phyloP scores from a whole-genome alignment of 2,797 vertebrate species.

The Diplodus puntazzo region DNA sequence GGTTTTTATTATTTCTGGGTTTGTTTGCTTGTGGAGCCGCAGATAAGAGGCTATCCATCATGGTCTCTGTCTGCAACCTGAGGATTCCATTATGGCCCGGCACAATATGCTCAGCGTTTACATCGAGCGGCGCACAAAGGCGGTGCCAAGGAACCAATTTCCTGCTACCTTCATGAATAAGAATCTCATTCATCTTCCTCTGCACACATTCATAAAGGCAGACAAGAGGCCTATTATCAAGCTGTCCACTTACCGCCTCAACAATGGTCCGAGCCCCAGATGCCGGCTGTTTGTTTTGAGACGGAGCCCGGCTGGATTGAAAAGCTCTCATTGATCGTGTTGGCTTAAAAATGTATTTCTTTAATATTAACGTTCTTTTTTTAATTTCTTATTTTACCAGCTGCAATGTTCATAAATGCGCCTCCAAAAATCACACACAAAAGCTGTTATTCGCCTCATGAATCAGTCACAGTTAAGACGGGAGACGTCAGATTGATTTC shows the following conservation, averaged over 20 bases:
- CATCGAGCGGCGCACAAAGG: conserved; percentile 73
- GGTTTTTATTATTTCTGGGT: conserved; percentile 74
- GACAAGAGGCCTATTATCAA: conserved; percentile 75
- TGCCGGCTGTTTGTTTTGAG: conserved; percentile 33
- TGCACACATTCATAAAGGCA: conserved; percentile 68
- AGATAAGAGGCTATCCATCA: conserved; percentile 81
- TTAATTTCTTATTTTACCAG: not conserved
- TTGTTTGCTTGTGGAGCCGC: conserved; percentile 51
- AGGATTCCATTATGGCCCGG: conserved; percentile 76
- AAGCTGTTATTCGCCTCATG: not conserved
- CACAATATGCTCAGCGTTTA: conserved; percentile 76
- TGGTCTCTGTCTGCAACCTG: conserved; percentile 58
- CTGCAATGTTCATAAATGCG: conserved; percentile 3
- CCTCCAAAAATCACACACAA: not conserved
- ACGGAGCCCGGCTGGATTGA: conserved; percentile 11
- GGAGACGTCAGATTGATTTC: conserved; percentile 47
- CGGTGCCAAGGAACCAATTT: conserved; percentile 79
- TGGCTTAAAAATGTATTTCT: not conserved
- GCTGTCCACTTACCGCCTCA: conserved; percentile 57
- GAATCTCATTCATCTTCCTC: conserved; percentile 80
- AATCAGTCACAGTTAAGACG: conserved; percentile 29
- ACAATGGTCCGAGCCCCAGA: conserved; percentile 38
- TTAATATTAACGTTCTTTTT: not conserved
- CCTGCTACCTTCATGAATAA: conserved; percentile 79
- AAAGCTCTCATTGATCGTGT: conserved; percentile 16